Percentiles rank a stretch among this genome's conserved stretches.
Evolutionary conservation across 2,888 invertebrate species (phyloP).

Genomic region (Oconnorella tubifera): DNA sequence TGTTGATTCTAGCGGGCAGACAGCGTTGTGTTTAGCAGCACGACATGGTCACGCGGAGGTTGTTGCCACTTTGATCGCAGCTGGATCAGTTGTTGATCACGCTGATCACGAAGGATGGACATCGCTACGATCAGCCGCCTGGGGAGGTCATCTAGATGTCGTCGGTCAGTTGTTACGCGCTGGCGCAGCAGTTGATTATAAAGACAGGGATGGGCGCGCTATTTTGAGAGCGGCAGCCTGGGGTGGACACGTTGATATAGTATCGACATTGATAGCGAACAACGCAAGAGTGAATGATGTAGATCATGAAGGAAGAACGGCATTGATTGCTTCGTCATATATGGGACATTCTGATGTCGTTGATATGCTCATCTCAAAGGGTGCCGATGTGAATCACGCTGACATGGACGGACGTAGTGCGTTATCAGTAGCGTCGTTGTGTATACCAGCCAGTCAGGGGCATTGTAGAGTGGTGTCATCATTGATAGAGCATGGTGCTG

Average conservation of each 20-base stretch:
- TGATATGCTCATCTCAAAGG: constrained; percentile 60
- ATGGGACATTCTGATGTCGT: constrained; percentile 64
- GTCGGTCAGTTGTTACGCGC: constrained; percentile 45
- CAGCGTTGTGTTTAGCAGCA: constrained; percentile 74
- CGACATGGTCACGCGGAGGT: constrained; percentile 50
- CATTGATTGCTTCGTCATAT: constrained; percentile 68
- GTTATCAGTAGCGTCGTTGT: constrained; percentile 63
- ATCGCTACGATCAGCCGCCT: constrained; percentile 74
- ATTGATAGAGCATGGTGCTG: constrained; percentile 50
- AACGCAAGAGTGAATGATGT: constrained; percentile 56
- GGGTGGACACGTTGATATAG: constrained; percentile 60
- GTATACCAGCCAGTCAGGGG: constrained; percentile 57
- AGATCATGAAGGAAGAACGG: constrained; percentile 59
- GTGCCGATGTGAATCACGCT: constrained; percentile 61
- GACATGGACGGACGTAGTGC: constrained; percentile 90
- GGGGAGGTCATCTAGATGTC: constrained; percentile 77
- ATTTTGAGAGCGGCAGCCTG: constrained; percentile 80
- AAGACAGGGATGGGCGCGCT: constrained; percentile 66
- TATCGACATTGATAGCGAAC: constrained; percentile 63
- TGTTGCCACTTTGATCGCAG: constrained; percentile 57
- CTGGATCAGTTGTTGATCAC: constrained; percentile 47
- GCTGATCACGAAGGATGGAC: constrained; percentile 59
- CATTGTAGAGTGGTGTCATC: constrained; percentile 48
- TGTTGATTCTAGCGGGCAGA: constrained; percentile 63
- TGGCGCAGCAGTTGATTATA: constrained; percentile 50